phyloP scores from a whole-genome alignment of 2,888 invertebrate species.

The Mimas tiliae region DNA sequence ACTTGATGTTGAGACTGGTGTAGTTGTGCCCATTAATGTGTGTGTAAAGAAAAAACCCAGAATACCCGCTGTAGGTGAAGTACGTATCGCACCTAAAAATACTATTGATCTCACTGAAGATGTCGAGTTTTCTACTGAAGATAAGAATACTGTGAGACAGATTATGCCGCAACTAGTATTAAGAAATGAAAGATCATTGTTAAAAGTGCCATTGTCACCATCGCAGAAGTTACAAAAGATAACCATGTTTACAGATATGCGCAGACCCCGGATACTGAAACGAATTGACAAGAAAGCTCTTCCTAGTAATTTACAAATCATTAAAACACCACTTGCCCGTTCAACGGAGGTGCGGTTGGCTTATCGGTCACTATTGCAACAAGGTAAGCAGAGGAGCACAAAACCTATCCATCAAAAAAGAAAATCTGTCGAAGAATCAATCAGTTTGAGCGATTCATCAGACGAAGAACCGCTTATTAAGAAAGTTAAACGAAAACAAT shows the following conservation, averaged over 20 bases:
- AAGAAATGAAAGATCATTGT: slow-evolving; percentile 18
- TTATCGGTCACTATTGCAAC: neutral
- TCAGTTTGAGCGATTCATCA: slow-evolving; percentile 47
- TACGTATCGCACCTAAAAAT: slow-evolving; percentile 25
- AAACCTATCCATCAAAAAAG: slow-evolving; percentile 17
- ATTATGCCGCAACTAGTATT: neutral
- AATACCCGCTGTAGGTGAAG: neutral
- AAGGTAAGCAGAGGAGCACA: slow-evolving; percentile 7
- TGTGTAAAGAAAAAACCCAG: slow-evolving; percentile 53
- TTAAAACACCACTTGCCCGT: neutral
- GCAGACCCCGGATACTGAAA: slow-evolving; percentile 5
- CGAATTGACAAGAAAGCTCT: neutral
- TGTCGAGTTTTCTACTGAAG: slow-evolving; percentile 30
- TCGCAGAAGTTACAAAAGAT: neutral
- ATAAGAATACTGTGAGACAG: neutral
- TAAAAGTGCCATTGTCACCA: neutral
- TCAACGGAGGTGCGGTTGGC: neutral
- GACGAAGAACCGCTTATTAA: slow-evolving; percentile 72
- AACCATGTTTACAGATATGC: neutral
- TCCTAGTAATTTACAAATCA: neutral
- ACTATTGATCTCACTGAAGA: slow-evolving; percentile 71
- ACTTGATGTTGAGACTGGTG: slow-evolving; percentile 59
- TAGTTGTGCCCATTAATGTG: slow-evolving; percentile 63
- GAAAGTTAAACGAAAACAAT: slow-evolving; percentile 53
- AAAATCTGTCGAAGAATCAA: slow-evolving; percentile 13